Evolutionary conservation across 2,113 vertebrate species (phyloP).

Genomic region (Albula goreensis): DNA sequence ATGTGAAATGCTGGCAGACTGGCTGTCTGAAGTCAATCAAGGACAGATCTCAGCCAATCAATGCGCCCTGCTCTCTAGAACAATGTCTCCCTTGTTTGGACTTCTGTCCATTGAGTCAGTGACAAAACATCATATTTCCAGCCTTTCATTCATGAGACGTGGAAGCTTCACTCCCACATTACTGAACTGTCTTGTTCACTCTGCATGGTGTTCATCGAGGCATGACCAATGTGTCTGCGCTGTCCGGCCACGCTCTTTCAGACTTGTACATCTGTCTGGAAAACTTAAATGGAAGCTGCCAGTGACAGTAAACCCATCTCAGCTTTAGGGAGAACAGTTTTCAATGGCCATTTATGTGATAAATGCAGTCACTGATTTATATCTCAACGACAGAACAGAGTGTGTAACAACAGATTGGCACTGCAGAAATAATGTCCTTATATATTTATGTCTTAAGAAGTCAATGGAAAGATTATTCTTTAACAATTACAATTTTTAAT

Average conservation of each 20-base stretch:
- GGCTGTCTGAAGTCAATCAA: not conserved
- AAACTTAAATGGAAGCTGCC: not conserved
- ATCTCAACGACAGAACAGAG: not conserved
- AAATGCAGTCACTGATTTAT: not conserved
- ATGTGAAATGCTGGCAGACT: no score
- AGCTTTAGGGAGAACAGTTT: not conserved
- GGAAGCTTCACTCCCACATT: not conserved
- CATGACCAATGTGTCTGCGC: not conserved
- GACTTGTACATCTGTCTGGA: not conserved
- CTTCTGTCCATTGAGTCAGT: not conserved
- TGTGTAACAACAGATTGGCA: not conserved
- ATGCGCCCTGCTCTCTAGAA: not conserved
- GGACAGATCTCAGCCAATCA: not conserved
- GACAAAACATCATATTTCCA: not conserved
- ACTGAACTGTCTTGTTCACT: not conserved
- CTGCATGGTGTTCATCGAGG: not conserved
- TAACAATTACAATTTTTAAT: no score
- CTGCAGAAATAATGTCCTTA: not conserved
- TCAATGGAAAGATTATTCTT: not conserved
- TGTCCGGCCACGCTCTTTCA: not conserved
- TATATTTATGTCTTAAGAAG: not conserved
- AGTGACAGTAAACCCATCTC: not conserved
- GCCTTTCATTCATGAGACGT: not conserved
- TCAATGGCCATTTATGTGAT: not conserved
- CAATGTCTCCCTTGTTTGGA: not conserved